These are phyloP conservation scores for Cyclargus thomasi DNA, from an alignment of 1,140 invertebrate genomes.

Conservation along the genomic window DNA sequence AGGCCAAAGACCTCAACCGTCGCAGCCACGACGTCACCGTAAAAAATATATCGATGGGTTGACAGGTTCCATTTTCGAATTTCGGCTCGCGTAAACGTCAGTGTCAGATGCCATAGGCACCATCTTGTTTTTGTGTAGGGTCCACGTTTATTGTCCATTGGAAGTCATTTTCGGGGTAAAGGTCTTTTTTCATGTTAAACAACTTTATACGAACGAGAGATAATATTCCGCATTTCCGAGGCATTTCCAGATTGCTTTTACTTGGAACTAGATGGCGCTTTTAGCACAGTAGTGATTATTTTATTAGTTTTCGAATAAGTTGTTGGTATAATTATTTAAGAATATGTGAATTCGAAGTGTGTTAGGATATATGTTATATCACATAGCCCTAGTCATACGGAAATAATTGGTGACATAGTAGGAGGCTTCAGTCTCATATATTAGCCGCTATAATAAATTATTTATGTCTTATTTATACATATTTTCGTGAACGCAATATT, in stretches of 20 bases:
- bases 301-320: slow-evolving; percentile 20
- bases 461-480: not conserved
- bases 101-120: slow-evolving; percentile 10
- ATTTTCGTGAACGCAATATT: slow-evolving; percentile 1
- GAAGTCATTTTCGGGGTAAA: not conserved
- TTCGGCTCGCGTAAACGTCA: slow-evolving; percentile 32
- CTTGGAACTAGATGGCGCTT: slow-evolving; percentile 20
- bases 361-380: slow-evolving; percentile 15
- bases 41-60: slow-evolving; percentile 69
- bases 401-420: slow-evolving; percentile 4
- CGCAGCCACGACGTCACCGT: slow-evolving; percentile 62
- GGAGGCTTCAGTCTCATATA: not conserved
- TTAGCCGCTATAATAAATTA: not conserved
- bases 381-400: slow-evolving; percentile 22
- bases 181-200: not conserved
- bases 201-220: not conserved
- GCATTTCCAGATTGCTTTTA: slow-evolving; percentile 2
- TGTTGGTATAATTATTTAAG: not conserved
- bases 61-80: slow-evolving; percentile 41
- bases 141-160: too few species aligned
- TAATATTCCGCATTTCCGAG: not conserved
- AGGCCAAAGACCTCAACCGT: slow-evolving; percentile 55
- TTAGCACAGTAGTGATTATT: slow-evolving; percentile 23
- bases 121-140: not conserved
- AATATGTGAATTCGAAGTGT: slow-evolving; percentile 10